Evolutionary conservation across 2,113 vertebrate genomes (phyloP).

Genomic region (Casuarius casuarius): DNA sequence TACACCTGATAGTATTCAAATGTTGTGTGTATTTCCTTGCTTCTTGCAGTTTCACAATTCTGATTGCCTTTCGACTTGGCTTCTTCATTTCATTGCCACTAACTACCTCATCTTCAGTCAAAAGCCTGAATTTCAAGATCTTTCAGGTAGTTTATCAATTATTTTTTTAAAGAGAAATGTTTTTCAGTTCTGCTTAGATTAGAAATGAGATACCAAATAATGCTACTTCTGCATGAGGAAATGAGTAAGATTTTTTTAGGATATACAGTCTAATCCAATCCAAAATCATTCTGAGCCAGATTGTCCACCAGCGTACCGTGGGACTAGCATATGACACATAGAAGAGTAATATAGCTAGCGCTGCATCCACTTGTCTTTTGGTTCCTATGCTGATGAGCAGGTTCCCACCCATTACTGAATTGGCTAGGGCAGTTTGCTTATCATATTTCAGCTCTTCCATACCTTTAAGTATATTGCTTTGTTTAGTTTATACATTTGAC

Average conservation of each 20-base stretch:
- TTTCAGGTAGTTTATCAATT: slow-evolving; percentile 86
- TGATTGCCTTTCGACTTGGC: slow-evolving; percentile 93
- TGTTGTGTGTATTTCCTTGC: not conserved
- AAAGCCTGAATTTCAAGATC: slow-evolving; percentile 96
- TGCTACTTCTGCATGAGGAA: not conserved
- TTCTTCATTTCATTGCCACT: slow-evolving; percentile 97
- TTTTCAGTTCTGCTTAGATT: not conserved
- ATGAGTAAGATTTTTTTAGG: not conserved
- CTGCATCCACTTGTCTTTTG: not conserved
- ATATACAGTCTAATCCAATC: not conserved
- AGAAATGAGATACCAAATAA: not conserved
- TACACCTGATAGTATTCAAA: not conserved
- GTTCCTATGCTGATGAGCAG: not conserved
- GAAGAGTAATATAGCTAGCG: not conserved
- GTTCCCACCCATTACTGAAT: not conserved
- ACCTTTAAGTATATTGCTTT: not conserved
- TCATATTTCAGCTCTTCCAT: rapidly evolving
- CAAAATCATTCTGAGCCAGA: not conserved
- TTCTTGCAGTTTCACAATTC: slow-evolving; percentile 92
- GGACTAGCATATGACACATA: rapidly evolving
- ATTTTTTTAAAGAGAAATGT: not conserved
- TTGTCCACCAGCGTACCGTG: not conserved
- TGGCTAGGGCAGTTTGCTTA: not conserved
- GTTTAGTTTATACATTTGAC: not conserved
- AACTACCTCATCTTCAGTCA: slow-evolving; percentile 99